phyloP scores from a whole-genome alignment of 1,140 invertebrate genomes.

The Drosophila asahinai region DNA sequence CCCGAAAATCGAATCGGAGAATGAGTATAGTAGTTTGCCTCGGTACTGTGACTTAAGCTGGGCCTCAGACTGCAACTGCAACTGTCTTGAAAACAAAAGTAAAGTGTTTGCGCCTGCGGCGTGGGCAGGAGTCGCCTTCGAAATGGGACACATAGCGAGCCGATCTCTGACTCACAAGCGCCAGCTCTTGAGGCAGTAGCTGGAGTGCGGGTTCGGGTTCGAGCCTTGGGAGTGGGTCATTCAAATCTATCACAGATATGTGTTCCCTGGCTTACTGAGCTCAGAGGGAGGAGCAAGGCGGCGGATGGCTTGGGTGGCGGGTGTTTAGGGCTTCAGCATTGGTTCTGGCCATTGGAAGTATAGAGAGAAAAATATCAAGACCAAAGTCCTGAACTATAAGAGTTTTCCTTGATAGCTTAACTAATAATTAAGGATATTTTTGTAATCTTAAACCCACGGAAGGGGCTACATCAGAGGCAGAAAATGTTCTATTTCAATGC shows the following conservation, averaged over 20 bases:
- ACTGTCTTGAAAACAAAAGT: constrained; percentile 75
- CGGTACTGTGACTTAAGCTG: constrained; percentile 26
- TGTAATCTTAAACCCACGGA: background rate
- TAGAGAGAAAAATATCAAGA: background rate
- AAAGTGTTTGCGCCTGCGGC: constrained; percentile 70
- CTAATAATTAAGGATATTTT: background rate
- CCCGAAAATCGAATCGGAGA: constrained; percentile 46
- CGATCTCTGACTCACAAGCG: constrained; percentile 75
- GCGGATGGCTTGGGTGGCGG: background rate
- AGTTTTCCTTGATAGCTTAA: no score
- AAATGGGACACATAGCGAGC: constrained; percentile 61
- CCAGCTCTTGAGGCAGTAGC: constrained; percentile 53
- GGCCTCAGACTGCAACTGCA: constrained; percentile 28
- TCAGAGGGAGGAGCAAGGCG: background rate
- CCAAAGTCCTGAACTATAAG: no score
- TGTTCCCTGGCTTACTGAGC: constrained; percentile 7
- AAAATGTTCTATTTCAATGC: no score
- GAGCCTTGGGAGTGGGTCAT: constrained; percentile 56
- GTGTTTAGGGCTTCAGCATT: constrained; percentile 28
- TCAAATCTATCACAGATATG: constrained; percentile 49
- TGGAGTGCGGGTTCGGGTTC: constrained; percentile 11
- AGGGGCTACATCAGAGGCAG: no score
- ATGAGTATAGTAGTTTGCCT: constrained; percentile 53
- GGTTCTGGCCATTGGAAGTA: background rate
- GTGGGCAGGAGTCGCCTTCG: constrained; percentile 50